These are phyloP conservation scores for Theonella swinhoei DNA, from an alignment of 37 sponge, comb jelly and placozoan species.

Conservation along the genomic window DNA sequence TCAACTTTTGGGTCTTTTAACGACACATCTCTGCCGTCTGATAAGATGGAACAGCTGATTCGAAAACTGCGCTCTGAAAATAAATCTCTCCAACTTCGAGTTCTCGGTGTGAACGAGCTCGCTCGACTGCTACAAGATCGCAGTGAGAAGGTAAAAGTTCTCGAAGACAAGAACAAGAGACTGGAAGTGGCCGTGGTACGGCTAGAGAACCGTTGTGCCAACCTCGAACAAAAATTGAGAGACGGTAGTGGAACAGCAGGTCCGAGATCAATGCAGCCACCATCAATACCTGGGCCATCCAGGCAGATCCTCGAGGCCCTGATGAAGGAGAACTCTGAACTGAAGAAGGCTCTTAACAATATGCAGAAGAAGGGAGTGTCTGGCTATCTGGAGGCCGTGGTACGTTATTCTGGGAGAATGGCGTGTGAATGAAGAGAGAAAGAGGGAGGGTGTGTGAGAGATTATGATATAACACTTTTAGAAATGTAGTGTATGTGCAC, in stretches of 20 bases:
- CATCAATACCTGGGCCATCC: slow-evolving; percentile 65
- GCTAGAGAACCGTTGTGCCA: slow-evolving; percentile 70
- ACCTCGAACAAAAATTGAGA: slow-evolving; percentile 55
- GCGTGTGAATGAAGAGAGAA: slow-evolving; percentile 11
- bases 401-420: background rate
- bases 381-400: slow-evolving; percentile 75
- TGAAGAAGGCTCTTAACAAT: slow-evolving; percentile 70
- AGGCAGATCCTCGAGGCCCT: slow-evolving; percentile 67
- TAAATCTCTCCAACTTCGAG: slow-evolving; percentile 31
- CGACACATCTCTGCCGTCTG: background rate
- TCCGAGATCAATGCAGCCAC: slow-evolving; percentile 25
- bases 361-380: slow-evolving; percentile 51
- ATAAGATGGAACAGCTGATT: slow-evolving; percentile 22
- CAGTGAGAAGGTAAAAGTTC: slow-evolving; percentile 15
- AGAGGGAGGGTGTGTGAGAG: background rate
- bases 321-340: slow-evolving; percentile 67
- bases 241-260: background rate
- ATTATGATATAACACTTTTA: background rate
- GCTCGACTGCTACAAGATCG: slow-evolving; percentile 66
- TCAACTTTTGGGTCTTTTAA: background rate
- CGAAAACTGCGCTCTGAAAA: slow-evolving; percentile 33
- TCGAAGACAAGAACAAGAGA: slow-evolving; percentile 61
- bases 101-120: slow-evolving; percentile 74
- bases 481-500: slow-evolving; percentile 19
- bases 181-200: slow-evolving; percentile 68